Evolutionary conservation across 2,797 vertebrate genomes (phyloP).

Genomic region (Malacoraja senta): DNA sequence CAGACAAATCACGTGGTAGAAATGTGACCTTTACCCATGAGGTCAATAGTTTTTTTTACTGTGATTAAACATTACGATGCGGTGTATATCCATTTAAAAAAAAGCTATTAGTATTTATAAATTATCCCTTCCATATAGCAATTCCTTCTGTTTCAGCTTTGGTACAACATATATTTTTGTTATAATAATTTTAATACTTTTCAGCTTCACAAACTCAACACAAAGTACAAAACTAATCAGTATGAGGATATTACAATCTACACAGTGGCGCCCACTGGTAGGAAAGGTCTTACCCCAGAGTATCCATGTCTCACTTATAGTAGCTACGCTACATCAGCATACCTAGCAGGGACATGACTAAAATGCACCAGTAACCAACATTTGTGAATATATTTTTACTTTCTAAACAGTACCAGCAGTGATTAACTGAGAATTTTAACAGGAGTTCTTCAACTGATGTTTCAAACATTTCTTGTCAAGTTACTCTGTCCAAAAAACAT

Average conservation of each 20-base stretch:
- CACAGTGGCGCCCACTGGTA: slow-evolving; percentile 74
- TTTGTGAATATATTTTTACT: slow-evolving; percentile 48
- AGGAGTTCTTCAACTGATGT: slow-evolving; percentile 46
- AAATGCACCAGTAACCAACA: slow-evolving; percentile 71
- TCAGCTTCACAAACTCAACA: slow-evolving; percentile 73
- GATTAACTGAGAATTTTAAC: slow-evolving; percentile 50
- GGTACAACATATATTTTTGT: slow-evolving; percentile 71
- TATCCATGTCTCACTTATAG: slow-evolving; percentile 65
- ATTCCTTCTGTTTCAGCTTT: slow-evolving; percentile 76
- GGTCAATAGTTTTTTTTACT: slow-evolving; percentile 78
- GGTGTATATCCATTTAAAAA: slow-evolving; percentile 82
- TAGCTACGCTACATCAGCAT: slow-evolving; percentile 65
- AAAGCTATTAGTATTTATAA: slow-evolving; percentile 83
- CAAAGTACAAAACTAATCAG: slow-evolving; percentile 74
- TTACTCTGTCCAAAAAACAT: slow-evolving; percentile 47
- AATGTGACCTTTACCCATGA: slow-evolving; percentile 74
- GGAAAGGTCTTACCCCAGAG: slow-evolving; percentile 71
- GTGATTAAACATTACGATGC: slow-evolving; percentile 85
- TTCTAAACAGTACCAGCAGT: slow-evolving; percentile 62
- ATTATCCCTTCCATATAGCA: slow-evolving; percentile 85
- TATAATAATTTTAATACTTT: slow-evolving; percentile 56
- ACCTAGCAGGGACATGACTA: slow-evolving; percentile 64
- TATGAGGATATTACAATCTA: slow-evolving; percentile 66
- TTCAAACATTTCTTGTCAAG: slow-evolving; percentile 49
- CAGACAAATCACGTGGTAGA: slow-evolving; percentile 59